A percentile compares a stretch with the other conserved stretches of the same genome.
phyloP scores from a whole-genome alignment of 2,888 invertebrate species.

The Drosophila rubida region DNA sequence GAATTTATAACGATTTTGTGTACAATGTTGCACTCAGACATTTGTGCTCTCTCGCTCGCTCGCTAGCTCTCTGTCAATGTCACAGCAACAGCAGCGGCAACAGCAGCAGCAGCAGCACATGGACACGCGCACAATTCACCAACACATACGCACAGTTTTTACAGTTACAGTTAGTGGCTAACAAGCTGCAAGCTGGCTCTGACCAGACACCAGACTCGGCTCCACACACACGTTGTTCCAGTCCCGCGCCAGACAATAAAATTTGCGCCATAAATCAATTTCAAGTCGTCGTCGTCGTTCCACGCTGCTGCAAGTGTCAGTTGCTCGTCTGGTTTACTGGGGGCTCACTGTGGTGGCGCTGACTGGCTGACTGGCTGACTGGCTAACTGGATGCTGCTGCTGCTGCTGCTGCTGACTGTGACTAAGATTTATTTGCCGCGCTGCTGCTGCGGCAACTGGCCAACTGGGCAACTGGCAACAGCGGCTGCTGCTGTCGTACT shows the following conservation, averaged over 20 bases:
- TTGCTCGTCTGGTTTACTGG: conserved; percentile 42
- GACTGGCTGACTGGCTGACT: conserved; percentile 32
- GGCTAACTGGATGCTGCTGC: conserved; percentile 43
- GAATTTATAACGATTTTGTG: conserved; percentile 45
- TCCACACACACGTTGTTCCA: conserved; percentile 34
- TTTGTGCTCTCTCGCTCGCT: too few species aligned
- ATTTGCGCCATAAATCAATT: conserved; percentile 78
- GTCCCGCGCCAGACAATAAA: conserved; percentile 70
- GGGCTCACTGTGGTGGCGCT: conserved; percentile 33
- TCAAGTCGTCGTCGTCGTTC: conserved; percentile 53
- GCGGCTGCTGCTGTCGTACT: conserved; percentile 83
- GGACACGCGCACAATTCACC: conserved; percentile 68
- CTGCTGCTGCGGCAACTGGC: conserved; percentile 25
- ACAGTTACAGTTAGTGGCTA: conserved; percentile 71
- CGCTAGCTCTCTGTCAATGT: conserved; percentile 64
- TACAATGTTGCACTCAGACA: conserved; percentile 48
- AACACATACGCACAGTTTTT: conserved; percentile 74
- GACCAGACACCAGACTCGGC: conserved; percentile 33
- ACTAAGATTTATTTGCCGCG: conserved; percentile 81
- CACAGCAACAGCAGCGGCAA: conserved; percentile 35
- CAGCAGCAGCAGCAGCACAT: conserved; percentile 35
- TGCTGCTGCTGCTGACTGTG: conserved; percentile 48
- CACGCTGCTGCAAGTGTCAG: conserved; percentile 65
- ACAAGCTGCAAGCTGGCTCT: conserved; percentile 65
- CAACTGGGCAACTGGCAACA: conserved; percentile 72